Percentiles rank a stretch among this genome's conserved stretches.
These are phyloP conservation scores for Synaphobranchus kaupii DNA, from an alignment of 2,797 vertebrate species.

Conservation along the genomic window DNA sequence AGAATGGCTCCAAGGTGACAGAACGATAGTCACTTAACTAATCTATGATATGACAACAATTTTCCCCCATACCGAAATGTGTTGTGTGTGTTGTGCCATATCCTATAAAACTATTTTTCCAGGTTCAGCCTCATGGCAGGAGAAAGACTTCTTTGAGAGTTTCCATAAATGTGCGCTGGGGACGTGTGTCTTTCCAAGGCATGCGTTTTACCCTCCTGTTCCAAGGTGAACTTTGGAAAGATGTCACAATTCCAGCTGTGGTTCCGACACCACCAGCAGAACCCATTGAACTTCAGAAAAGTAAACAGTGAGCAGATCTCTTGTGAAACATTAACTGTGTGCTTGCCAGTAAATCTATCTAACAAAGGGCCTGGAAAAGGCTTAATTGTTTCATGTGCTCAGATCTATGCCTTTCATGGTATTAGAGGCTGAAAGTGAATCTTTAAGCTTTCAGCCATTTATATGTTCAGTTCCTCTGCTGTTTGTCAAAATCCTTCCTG, in stretches of 20 bases:
- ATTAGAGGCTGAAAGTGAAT: constrained; percentile 42
- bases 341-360: too few relatives aligned
- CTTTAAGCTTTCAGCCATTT: constrained; percentile 1
- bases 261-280: not conserved
- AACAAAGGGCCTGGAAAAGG: not conserved
- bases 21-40: not conserved
- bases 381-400: not conserved
- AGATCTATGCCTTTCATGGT: constrained; percentile 30
- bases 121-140: too few relatives aligned
- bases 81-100: not conserved
- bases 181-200: not conserved
- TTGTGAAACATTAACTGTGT: constrained; percentile 21
- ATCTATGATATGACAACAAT: not conserved
- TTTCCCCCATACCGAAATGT: not conserved
- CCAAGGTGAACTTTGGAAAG: constrained; percentile 18
- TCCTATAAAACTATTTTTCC: not conserved
- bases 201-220: not conserved
- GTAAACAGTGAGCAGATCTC: constrained; percentile 10
- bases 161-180: not conserved
- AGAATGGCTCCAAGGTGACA: not conserved
- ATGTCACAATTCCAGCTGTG: constrained; percentile 5
- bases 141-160: not conserved
- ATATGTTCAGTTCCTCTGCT: not conserved
- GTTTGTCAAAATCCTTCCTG: constrained; percentile 1
- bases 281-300: not conserved